Evolutionary conservation across 2,113 vertebrate genomes (phyloP).

Genomic region (Epinephelus fuscoguttatus): DNA sequence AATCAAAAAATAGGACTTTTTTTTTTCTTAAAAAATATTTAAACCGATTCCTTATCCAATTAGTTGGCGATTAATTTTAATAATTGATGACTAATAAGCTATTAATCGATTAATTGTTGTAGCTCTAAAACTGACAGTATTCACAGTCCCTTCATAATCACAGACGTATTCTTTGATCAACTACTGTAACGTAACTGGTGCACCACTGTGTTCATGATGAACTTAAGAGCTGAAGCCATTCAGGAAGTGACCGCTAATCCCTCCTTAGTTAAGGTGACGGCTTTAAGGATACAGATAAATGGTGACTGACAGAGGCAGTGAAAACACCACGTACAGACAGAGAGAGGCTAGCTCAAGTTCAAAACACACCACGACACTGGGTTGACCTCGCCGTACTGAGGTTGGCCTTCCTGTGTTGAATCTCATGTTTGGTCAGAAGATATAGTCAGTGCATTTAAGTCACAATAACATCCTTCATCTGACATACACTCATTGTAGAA

Average conservation of each 20-base stretch:
- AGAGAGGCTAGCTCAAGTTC: slow-evolving; percentile 14
- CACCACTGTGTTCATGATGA: slow-evolving; percentile 29
- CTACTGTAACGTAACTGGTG: neutral
- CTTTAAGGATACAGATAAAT: slow-evolving; percentile 60
- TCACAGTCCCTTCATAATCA: neutral
- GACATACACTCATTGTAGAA: neutral
- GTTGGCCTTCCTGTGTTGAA: neutral
- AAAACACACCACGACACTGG: slow-evolving; percentile 17
- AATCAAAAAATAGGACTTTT: too few species aligned
- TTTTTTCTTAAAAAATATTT: too few species aligned
- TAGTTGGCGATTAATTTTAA: too few species aligned
- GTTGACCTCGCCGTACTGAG: neutral
- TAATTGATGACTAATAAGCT: too few species aligned
- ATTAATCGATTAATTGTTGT: too few species aligned
- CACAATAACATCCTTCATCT: neutral
- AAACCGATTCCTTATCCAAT: too few species aligned
- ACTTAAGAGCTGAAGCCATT: slow-evolving; percentile 55
- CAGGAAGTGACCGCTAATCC: slow-evolving; percentile 75
- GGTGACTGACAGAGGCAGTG: slow-evolving; percentile 48
- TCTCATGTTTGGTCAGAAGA: neutral
- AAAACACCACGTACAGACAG: slow-evolving; percentile 18
- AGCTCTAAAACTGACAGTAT: neutral
- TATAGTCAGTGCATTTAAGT: neutral
- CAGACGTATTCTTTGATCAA: slow-evolving; percentile 8
- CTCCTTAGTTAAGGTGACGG: slow-evolving; percentile 57